phyloP scores from a whole-genome alignment of 2,797 vertebrate genomes.

The Acipenser transmontanus region DNA sequence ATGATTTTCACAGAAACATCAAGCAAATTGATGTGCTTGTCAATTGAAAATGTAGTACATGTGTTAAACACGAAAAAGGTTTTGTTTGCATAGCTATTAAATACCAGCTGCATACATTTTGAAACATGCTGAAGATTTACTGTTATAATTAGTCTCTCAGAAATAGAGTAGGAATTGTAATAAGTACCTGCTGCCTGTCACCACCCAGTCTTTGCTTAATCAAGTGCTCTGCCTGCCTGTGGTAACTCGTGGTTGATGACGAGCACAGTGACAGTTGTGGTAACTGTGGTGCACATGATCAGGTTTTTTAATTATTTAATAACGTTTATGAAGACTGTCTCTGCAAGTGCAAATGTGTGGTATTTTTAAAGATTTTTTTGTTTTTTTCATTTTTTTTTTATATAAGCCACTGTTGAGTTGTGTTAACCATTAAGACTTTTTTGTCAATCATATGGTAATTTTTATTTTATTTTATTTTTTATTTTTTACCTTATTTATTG shows the following conservation, averaged over 20 bases:
- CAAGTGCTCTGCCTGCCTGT: neutral
- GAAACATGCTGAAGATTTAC: constrained; percentile 46
- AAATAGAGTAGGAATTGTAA: constrained; percentile 68
- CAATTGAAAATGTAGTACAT: constrained; percentile 17
- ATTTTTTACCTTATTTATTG: too few species aligned
- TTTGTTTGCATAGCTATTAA: constrained; percentile 62
- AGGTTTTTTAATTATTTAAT: too few species aligned
- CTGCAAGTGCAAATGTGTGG: too few species aligned
- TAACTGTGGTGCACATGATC: too few species aligned
- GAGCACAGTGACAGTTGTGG: neutral
- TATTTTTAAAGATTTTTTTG: too few species aligned
- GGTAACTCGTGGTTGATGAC: neutral
- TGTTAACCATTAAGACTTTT: too few species aligned
- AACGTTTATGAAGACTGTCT: too few species aligned
- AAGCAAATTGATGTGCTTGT: constrained; percentile 5
- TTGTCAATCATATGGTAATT: too few species aligned
- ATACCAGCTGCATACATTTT: constrained; percentile 52
- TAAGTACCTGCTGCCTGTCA: constrained; percentile 52
- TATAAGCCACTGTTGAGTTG: too few species aligned
- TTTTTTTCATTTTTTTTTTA: too few species aligned
- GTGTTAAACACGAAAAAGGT: constrained; percentile 23
- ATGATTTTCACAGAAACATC: neutral
- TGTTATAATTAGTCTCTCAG: constrained; percentile 67
- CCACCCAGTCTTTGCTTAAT: neutral
- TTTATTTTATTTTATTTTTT: too few species aligned